Evolutionary conservation across 2,113 vertebrate species (phyloP), one percentile per base, ranked within the genome.

Genomic region (Hippoglossus stenolepis): DNA sequence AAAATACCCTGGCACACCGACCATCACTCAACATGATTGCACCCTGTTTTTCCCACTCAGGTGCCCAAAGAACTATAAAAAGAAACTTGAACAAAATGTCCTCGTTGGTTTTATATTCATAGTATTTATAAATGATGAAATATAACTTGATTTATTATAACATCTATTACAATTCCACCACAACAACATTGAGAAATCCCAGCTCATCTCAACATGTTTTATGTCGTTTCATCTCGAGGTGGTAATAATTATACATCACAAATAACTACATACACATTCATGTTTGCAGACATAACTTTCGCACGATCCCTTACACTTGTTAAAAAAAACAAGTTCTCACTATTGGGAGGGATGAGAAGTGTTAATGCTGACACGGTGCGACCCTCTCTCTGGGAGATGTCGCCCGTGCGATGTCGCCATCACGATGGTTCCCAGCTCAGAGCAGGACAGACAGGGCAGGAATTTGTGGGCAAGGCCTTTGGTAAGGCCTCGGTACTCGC

Each of bases 391-490:
- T 47, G 70, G 49, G 63, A 73, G 63, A 85, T 14, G 60, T 21
- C 24, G 7, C 43, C 49, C 31, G 13, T 51, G 78, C 67, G 54
- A 59, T 60, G 71, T 81, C 54, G 73, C 79, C 53, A 38, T 53
- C 54, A 4, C 21, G 62, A 82, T 21, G 20, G 70, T 80, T 89
- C 77, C 77, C 87, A 83, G 83, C 85, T 43, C 54, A 79, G 63
- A 77, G 61, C 63, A 66, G 69, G 83, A 75, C 84, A 87, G 82
- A 86, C 71, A 15, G 73, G 20, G 35, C 69, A 82, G 76, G 86
- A 86, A 89, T 86, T 73, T 89, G 85, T 54, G 73, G 69, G 74
- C 73, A 9, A 24, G 75, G 66, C 76, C 76, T 79, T 80, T 88
- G 89, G 75, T 79, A 13, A 77, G 81, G 80, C 85, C 84, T 84